Evolutionary conservation across 2,113 vertebrate genomes (phyloP), one percentile per base, ranked within the genome.

Genomic region (Brachyistius frenatus): DNA sequence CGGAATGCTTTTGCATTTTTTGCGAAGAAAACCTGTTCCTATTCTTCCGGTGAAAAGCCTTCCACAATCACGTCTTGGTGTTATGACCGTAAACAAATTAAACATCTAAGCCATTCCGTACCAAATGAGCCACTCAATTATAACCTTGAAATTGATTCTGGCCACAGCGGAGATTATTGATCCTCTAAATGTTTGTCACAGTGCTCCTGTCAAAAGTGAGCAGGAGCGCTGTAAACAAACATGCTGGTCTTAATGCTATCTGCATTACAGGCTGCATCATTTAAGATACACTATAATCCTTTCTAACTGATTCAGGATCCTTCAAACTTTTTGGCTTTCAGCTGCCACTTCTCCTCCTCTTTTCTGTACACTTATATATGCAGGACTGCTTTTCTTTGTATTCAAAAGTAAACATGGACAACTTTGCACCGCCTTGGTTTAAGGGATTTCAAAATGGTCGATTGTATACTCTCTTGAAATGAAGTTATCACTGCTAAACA

Each of bases 101-200:
- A 91, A 92, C 82, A 91, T 89, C 85, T 87, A 91, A 90, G 66
- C 81, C 86, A 80, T 84, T 87, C 76, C 23, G 76, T 77, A 70
- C 74, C 86, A 92, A 92, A 92, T 89, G 88, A 92, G 87, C 78
- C 90, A 88, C 87, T 91, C 91, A 92, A 90, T 93, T 91, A 92
- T 72, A 88, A 92, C 77, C 93, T 82, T 93, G 91, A 93, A 93
- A 94, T 89, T 88, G 93, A 94, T 88, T 89, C 87, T 90, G 86
- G 91, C 86, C 88, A 91, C 91, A 90, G 85, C 9, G 73, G 83
- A 91, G 90, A 93, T 92, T 91, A 94, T 91, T 88, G 90, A 89
- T 91, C 85, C 80, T 83, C 79, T 88, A 91, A 89, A 89, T 87
- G 87, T 92, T 88, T 84, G 79, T 91, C 87, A 84, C 88, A 67